Percentiles rank a stretch among this genome's conserved stretches.
phyloP scores from a whole-genome alignment of 2,113 vertebrate genomes.

The Misgurnus anguillicaudatus region DNA sequence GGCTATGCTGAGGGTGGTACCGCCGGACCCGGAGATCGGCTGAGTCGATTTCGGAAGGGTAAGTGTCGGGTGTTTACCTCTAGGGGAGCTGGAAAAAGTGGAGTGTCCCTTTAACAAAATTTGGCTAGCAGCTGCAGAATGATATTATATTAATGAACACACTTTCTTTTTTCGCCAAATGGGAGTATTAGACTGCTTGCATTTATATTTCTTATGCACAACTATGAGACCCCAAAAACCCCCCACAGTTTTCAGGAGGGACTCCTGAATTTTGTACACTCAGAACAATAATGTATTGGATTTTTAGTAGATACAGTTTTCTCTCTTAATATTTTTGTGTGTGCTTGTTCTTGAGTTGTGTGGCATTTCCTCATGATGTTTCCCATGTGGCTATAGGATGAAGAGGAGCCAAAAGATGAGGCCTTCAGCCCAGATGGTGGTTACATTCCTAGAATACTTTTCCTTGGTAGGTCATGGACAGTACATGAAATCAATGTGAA shows the following conservation, averaged over 20 bases:
- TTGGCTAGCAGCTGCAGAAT: no score
- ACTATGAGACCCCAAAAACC: neutral
- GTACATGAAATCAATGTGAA: neutral
- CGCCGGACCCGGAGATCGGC: no score
- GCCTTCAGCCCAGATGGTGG: constrained; percentile 92
- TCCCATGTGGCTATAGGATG: constrained; percentile 79
- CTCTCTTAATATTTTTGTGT: no score
- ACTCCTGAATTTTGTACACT: neutral
- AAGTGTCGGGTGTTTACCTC: no score
- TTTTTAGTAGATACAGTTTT: no score
- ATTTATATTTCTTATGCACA: neutral
- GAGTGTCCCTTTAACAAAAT: no score
- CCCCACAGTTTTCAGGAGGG: neutral
- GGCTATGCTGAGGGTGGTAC: no score
- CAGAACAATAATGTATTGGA: neutral
- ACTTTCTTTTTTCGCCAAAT: no score
- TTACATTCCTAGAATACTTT: constrained; percentile 97
- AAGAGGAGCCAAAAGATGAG: constrained; percentile 94
- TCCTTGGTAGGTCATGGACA: constrained; percentile 80
- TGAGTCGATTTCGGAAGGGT: no score
- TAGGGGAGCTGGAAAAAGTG: no score
- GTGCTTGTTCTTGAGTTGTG: no score
- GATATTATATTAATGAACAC: no score
- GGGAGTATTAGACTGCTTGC: neutral
- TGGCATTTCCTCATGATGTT: neutral